A percentile compares a stretch with the other conserved stretches of the same genome.
phyloP scores from a whole-genome alignment of 2,113 vertebrate species.

The Trochalopteron elliotii region DNA sequence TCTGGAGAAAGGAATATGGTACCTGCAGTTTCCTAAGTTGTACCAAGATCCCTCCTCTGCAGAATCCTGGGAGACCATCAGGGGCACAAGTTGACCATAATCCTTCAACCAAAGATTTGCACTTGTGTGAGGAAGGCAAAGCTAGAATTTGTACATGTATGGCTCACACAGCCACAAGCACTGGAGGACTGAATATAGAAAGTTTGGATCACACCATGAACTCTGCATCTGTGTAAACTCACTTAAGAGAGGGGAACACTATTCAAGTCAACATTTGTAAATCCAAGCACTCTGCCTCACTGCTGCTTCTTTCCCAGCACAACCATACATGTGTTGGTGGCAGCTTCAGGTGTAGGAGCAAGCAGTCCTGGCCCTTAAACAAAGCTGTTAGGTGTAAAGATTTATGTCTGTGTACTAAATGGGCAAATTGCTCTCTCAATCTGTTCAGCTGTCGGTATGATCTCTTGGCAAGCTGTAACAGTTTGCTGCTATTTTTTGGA shows the following conservation, averaged over 20 bases:
- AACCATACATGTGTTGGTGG: accelerated
- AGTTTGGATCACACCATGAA: background rate
- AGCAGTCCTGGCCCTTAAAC: background rate
- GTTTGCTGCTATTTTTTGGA: background rate
- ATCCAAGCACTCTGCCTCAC: background rate
- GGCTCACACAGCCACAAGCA: background rate
- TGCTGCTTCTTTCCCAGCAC: accelerated
- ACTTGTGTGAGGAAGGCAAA: background rate
- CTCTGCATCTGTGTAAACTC: background rate
- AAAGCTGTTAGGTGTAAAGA: background rate
- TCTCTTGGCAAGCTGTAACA: background rate
- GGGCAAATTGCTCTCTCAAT: background rate
- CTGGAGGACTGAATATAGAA: background rate
- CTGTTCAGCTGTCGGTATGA: background rate
- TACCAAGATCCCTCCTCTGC: background rate
- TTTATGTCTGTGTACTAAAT: background rate
- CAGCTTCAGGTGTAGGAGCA: background rate
- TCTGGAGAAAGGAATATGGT: background rate
- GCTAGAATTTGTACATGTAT: background rate
- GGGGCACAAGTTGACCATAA: accelerated
- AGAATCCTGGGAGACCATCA: background rate
- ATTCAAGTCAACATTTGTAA: background rate
- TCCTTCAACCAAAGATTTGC: background rate
- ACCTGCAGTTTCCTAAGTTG: background rate
- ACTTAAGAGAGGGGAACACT: background rate